These are phyloP conservation scores for Zaprionus lachaisei DNA, from an alignment of 1,140 invertebrate genomes.

Conservation along the genomic window DNA sequence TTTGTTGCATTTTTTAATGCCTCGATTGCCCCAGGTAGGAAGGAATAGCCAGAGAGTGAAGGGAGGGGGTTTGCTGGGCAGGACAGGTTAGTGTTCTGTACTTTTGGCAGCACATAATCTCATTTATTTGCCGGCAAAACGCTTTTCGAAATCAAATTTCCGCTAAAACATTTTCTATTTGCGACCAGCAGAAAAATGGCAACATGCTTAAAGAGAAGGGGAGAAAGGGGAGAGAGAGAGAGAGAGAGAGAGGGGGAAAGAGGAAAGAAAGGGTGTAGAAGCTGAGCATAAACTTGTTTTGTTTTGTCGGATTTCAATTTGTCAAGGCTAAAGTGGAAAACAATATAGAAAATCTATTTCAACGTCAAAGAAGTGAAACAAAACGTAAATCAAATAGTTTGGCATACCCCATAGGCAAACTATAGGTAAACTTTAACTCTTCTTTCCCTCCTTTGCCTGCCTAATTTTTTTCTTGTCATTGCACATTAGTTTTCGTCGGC, in stretches of 20 bases:
- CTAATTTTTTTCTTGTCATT: slow-evolving; percentile 15
- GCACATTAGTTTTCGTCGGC: slow-evolving; percentile 23
- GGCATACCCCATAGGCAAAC: neutral
- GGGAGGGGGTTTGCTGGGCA: slow-evolving; percentile 1
- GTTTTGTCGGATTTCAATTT: neutral
- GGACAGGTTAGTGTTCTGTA: slow-evolving; percentile 64
- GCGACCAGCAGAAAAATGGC: slow-evolving; percentile 59
- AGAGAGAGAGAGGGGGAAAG: neutral
- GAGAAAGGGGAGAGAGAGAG: too few relatives aligned
- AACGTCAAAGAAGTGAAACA: neutral
- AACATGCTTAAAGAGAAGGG: slow-evolving; percentile 16
- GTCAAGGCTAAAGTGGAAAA: neutral
- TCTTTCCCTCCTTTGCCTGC: neutral
- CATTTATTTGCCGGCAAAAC: slow-evolving; percentile 82
- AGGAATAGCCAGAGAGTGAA: slow-evolving; percentile 1
- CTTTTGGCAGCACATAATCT: slow-evolving; percentile 82
- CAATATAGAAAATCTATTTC: neutral
- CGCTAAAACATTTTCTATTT: slow-evolving; percentile 81
- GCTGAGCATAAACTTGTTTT: neutral
- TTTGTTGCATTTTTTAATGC: slow-evolving; percentile 81
- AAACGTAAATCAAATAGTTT: neutral
- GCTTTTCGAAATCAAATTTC: slow-evolving; percentile 84
- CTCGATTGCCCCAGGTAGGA: slow-evolving; percentile 65
- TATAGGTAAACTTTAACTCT: neutral
- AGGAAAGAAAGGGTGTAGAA: neutral